These are phyloP conservation scores for Engraulis encrasicolus DNA, from an alignment of 2,113 vertebrate species.

Conservation along the genomic window DNA sequence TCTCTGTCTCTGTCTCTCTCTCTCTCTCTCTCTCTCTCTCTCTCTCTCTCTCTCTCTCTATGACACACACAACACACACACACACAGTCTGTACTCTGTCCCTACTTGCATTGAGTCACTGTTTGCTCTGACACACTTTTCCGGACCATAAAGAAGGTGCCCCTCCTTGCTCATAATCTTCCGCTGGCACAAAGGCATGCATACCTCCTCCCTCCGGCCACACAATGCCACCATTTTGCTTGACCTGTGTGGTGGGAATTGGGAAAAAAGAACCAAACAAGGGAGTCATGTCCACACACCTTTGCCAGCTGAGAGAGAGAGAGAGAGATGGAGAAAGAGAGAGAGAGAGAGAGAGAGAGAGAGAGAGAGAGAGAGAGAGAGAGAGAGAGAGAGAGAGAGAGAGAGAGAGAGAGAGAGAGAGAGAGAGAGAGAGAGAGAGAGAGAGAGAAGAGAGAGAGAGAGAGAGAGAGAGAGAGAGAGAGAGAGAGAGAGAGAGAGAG, in stretches of 20 bases:
- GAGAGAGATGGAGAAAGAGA: conserved; percentile 43
- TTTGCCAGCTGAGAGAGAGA: conserved; percentile 49
- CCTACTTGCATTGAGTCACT: conserved; percentile 54
- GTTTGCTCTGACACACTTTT: conserved; percentile 62
- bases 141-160: conserved; percentile 54
- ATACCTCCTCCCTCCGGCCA: conserved; percentile 57
- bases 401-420: conserved; percentile 43
- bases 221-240: conserved; percentile 55
- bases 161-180: conserved; percentile 65
- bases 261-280: conserved; percentile 40
- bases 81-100: conserved; percentile 45
- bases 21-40: not conserved
- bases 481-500: conserved; percentile 44
- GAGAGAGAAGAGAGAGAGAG: conserved; percentile 51
- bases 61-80: not conserved
- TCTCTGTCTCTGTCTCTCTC: not conserved
- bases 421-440: conserved; percentile 44
- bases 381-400: conserved; percentile 48
- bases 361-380: conserved; percentile 53
- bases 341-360: conserved; percentile 44
- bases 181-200: conserved; percentile 50
- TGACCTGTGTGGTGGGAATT: conserved; percentile 55
- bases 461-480: conserved; percentile 50
- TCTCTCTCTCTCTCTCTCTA: not conserved
- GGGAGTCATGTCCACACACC: conserved; percentile 62